Evolutionary conservation across 2,797 vertebrate genomes (phyloP).

Genomic region (Myripristis murdjan): DNA sequence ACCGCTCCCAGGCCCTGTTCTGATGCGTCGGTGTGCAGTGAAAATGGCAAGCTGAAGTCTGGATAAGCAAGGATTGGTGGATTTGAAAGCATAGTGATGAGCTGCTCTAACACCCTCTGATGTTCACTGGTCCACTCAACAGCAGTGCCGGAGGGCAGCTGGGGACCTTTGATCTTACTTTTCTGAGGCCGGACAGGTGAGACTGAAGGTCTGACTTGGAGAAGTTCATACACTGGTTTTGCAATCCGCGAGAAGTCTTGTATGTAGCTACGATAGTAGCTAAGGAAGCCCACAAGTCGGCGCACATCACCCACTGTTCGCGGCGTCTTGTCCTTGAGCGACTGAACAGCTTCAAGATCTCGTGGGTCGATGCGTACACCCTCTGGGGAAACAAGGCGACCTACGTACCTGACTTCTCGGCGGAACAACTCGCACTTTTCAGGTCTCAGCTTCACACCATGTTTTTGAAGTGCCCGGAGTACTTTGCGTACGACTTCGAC

Average conservation of each 20-base stretch:
- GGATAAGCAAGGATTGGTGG: slow-evolving; percentile 15
- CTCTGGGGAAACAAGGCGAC: background rate
- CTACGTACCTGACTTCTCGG: slow-evolving; percentile 18
- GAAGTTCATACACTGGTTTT: slow-evolving; percentile 4
- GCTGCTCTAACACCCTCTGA: slow-evolving; percentile 6
- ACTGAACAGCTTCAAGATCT: background rate
- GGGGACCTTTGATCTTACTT: slow-evolving; percentile 3
- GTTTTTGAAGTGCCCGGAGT: background rate
- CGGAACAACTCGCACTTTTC: slow-evolving; percentile 20
- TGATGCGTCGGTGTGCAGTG: slow-evolving; percentile 6
- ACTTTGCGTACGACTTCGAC: background rate
- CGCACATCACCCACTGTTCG: slow-evolving; percentile 21
- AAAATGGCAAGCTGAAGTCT: background rate
- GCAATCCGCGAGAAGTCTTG: slow-evolving; percentile 7
- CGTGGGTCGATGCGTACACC: slow-evolving; percentile 4
- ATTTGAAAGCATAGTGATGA: slow-evolving; percentile 9
- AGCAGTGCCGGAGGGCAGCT: slow-evolving; percentile 1
- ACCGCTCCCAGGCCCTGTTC: slow-evolving; percentile 9
- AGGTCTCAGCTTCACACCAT: slow-evolving; percentile 1
- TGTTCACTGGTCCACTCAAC: slow-evolving; percentile 14
- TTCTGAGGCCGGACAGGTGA: background rate
- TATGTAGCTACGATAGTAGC: slow-evolving; percentile 12
- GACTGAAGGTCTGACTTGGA: background rate
- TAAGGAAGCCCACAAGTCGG: slow-evolving; percentile 17
- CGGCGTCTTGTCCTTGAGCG: slow-evolving; percentile 10